These are phyloP conservation scores for Lamellibrachia columna DNA, from an alignment of 2,888 invertebrate species.

Conservation along the genomic window DNA sequence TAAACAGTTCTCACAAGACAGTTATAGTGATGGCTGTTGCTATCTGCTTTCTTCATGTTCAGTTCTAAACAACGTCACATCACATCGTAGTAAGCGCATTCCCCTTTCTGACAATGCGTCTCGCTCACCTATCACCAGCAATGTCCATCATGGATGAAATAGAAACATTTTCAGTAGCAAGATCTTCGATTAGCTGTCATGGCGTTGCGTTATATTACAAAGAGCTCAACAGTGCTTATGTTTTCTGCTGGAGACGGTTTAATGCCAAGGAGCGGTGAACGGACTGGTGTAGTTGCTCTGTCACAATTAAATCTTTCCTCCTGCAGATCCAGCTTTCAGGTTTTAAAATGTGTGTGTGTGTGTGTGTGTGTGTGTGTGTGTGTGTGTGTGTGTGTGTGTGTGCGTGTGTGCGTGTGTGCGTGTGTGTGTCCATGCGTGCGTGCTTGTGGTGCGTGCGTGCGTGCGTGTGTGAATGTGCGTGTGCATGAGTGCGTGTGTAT, in stretches of 20 bases:
- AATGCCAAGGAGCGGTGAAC: not conserved
- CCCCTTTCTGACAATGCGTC: not conserved
- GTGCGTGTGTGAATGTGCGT: too few species aligned
- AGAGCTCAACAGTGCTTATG: not conserved
- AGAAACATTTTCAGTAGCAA: not conserved
- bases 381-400: too few species aligned
- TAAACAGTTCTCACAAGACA: not conserved
- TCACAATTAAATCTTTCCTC: not conserved
- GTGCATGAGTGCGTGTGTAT: too few species aligned
- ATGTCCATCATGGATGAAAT: not conserved
- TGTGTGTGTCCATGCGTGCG: too few species aligned
- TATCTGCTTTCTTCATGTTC: not conserved
- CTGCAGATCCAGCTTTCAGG: too few species aligned
- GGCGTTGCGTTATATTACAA: not conserved
- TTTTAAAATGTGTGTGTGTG: too few species aligned
- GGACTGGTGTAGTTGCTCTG: not conserved
- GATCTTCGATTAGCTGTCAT: not conserved
- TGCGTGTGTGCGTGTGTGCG: too few species aligned
- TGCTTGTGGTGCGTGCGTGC: too few species aligned
- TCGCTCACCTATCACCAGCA: not conserved
- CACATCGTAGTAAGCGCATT: not conserved
- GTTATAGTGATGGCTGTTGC: not conserved
- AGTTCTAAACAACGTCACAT: not conserved
- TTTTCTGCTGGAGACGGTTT: not conserved
- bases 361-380: too few species aligned